A percentile compares a stretch with the other conserved stretches of the same genome.
Conservation (phyloP, 2,113 vertebrate genomes). For the Aspidoscelis tigris region DNA sequence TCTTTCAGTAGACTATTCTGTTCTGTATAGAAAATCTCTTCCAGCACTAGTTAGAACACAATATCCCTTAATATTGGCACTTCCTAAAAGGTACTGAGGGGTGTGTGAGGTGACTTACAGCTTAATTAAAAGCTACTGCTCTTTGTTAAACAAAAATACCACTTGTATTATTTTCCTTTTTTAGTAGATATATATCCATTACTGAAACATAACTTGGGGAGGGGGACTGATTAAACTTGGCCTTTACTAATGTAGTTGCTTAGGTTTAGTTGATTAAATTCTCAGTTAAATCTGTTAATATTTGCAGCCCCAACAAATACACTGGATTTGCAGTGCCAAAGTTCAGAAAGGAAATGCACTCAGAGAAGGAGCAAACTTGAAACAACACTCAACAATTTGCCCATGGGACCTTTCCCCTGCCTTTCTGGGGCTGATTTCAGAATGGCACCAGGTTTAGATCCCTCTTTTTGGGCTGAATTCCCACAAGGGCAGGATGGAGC, state of each 20-base stretch:
- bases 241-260: background rate
- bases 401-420: too few relatives aligned
- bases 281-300: background rate
- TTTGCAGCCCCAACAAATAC: background rate
- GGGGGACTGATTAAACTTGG: background rate
- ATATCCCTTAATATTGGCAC: background rate
- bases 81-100: background rate
- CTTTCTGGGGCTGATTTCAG: too few relatives aligned
- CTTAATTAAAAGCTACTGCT: background rate
- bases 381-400: background rate
- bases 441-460: too few relatives aligned
- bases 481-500: too few relatives aligned
- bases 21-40: too few relatives aligned
- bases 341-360: too few relatives aligned
- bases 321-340: background rate
- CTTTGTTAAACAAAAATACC: background rate
- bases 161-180: background rate
- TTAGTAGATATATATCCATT: background rate
- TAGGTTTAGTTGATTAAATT: constrained; percentile 1
- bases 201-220: background rate
- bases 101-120: background rate
- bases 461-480: too few relatives aligned
- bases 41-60: too few relatives aligned
- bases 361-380: background rate
- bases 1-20: too few relatives aligned